Percentiles rank a stretch among this genome's conserved stretches.
These are phyloP conservation scores for Romanomermis culicivorax DNA, from an alignment of 2,888 invertebrate species.

Conservation along the genomic window DNA sequence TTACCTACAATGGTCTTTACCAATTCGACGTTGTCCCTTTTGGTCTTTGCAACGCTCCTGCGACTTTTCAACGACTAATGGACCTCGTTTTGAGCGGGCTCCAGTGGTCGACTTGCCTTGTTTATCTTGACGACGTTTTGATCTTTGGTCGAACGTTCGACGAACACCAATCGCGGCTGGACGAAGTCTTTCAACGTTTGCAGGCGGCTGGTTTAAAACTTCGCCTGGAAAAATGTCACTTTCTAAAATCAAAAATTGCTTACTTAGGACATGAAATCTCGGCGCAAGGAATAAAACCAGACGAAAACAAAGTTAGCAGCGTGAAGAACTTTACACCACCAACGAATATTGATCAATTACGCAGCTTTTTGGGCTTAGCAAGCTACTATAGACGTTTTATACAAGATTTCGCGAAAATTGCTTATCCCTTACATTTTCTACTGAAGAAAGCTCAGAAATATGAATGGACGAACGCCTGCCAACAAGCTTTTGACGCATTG, in stretches of 20 bases:
- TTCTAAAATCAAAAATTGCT: neutral
- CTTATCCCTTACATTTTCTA: too few relatives aligned
- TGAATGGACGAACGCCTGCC: too few relatives aligned
- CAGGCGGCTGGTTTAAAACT: neutral
- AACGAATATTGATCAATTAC: neutral
- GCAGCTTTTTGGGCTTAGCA: too few relatives aligned
- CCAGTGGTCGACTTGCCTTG: constrained; percentile 13
- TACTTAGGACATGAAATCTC: neutral
- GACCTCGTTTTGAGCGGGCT: constrained; percentile 13
- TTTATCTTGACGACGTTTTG: constrained; percentile 18
- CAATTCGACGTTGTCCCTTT: constrained; percentile 17
- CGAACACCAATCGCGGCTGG: constrained; percentile 10
- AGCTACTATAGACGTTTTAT: too few relatives aligned
- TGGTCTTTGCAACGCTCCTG: constrained; percentile 15
- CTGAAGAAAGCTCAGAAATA: too few relatives aligned
- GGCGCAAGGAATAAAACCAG: neutral
- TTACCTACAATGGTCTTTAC: constrained; percentile 13
- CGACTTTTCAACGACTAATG: constrained; percentile 18
- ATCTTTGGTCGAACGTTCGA: constrained; percentile 14
- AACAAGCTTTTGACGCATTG: too few relatives aligned
- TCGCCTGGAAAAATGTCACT: neutral
- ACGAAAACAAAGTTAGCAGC: neutral
- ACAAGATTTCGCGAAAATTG: too few relatives aligned
- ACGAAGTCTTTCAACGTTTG: neutral
- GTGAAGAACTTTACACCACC: neutral